phyloP scores from a whole-genome alignment of 2,113 vertebrate genomes.

The Eudorcas thomsonii region DNA sequence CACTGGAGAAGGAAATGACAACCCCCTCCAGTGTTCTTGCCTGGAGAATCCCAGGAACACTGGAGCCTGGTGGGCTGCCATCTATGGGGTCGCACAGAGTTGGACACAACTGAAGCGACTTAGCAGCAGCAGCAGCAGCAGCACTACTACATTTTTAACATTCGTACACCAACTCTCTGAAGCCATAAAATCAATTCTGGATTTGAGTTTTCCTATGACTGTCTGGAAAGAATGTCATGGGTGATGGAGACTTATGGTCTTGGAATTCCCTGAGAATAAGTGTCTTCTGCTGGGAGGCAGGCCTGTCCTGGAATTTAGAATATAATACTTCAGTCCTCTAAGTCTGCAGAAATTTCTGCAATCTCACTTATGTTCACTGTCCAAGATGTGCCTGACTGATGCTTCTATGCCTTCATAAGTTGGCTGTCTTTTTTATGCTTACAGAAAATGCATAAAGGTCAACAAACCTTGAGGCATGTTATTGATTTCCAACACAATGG shows the following conservation, averaged over 20 bases:
- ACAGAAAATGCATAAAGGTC: background rate
- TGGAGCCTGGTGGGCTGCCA: too few relatives aligned
- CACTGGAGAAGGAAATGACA: too few relatives aligned
- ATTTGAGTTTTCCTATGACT: background rate
- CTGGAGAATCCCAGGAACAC: too few relatives aligned
- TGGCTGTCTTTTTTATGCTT: background rate
- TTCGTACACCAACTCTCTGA: background rate
- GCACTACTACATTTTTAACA: background rate
- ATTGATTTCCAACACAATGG: background rate
- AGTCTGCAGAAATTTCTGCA: background rate
- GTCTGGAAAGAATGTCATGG: background rate
- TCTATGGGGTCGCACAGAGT: too few relatives aligned
- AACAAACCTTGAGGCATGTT: background rate
- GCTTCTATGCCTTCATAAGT: background rate
- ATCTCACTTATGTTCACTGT: background rate
- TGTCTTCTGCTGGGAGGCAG: background rate
- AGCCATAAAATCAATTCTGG: background rate
- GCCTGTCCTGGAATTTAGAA: background rate
- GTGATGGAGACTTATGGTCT: background rate
- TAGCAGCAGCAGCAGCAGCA: too few relatives aligned
- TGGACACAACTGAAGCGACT: too few relatives aligned
- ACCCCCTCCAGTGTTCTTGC: too few relatives aligned
- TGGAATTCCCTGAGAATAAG: background rate
- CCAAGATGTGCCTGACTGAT: background rate
- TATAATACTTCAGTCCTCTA: background rate